A percentile compares a stretch with the other conserved stretches of the same genome.
These are phyloP conservation scores for Crambe crambe DNA, from an alignment of 37 sponge, comb jelly and placozoan genomes.

Conservation along the genomic window DNA sequence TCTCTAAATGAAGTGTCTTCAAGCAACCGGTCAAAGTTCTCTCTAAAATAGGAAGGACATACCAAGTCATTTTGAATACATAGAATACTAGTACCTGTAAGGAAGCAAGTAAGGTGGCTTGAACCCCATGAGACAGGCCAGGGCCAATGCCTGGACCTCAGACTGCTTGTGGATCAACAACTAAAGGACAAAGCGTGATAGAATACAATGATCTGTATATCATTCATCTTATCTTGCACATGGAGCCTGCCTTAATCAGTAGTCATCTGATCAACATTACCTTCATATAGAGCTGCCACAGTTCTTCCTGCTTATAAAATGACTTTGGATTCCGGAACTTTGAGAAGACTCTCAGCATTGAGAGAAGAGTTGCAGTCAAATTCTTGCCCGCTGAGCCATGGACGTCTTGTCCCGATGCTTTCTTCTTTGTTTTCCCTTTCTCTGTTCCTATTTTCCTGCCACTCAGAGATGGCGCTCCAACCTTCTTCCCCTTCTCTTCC, in stretches of 20 bases:
- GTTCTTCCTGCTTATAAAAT: conserved; percentile 66
- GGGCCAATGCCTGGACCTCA: conserved; percentile 77
- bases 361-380: conserved; percentile 30
- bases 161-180: conserved; percentile 71
- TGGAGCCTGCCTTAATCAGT: too few relatives aligned
- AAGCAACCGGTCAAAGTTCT: conserved; percentile 62
- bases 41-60: conserved; percentile 24
- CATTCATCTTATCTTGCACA: not conserved
- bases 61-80: not conserved
- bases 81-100: conserved; percentile 54
- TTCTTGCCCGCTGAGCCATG: not conserved
- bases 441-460: not conserved
- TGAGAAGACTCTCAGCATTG: conserved; percentile 69
- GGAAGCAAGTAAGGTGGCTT: conserved; percentile 54
- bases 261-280: too few relatives aligned
- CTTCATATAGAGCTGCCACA: conserved; percentile 65
- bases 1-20: conserved; percentile 71
- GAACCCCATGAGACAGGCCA: conserved; percentile 71
- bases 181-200: conserved; percentile 25
- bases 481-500: conserved; percentile 3
- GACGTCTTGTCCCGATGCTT: not conserved
- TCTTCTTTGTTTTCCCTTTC: not conserved
- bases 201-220: too few relatives aligned
- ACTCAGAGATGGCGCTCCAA: not conserved
- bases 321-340: conserved; percentile 77